These are phyloP conservation scores for Bombus vancouverensis DNA, from an alignment of 1,140 invertebrate genomes.

Conservation along the genomic window DNA sequence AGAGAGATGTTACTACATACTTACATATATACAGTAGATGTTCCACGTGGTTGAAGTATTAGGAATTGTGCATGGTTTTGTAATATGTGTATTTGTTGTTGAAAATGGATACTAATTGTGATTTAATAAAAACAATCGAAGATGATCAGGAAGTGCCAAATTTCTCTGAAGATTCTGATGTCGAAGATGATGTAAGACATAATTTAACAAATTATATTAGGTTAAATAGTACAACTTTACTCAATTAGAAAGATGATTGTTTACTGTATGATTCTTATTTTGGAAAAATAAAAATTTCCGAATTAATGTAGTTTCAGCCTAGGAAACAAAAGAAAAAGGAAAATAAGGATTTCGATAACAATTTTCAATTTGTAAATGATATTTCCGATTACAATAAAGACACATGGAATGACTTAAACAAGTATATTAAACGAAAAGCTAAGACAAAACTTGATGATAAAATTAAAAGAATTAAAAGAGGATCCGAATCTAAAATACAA, in stretches of 20 bases:
- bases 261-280: not conserved
- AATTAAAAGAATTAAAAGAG: conserved; percentile 86
- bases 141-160: conserved; percentile 90
- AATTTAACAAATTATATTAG: conserved; percentile 27
- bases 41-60: conserved; percentile 45
- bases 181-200: conserved; percentile 89
- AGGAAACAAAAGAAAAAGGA: conserved; percentile 88
- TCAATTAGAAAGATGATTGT: not conserved
- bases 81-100: conserved; percentile 14
- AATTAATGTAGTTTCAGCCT: conserved; percentile 87
- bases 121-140: conserved; percentile 88
- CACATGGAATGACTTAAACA: conserved; percentile 92
- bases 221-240: not conserved
- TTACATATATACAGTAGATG: not conserved
- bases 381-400: conserved; percentile 90
- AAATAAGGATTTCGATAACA: conserved; percentile 88
- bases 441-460: conserved; percentile 93
- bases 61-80: not conserved
- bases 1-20: not conserved
- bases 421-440: conserved; percentile 91
- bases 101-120: conserved; percentile 65
- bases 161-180: conserved; percentile 91
- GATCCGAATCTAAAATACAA: conserved; percentile 78
- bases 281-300: conserved; percentile 25
- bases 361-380: conserved; percentile 89